phyloP scores from a whole-genome alignment of 53 echinoderm and acorn worm species.

The Arbacia lixula region DNA sequence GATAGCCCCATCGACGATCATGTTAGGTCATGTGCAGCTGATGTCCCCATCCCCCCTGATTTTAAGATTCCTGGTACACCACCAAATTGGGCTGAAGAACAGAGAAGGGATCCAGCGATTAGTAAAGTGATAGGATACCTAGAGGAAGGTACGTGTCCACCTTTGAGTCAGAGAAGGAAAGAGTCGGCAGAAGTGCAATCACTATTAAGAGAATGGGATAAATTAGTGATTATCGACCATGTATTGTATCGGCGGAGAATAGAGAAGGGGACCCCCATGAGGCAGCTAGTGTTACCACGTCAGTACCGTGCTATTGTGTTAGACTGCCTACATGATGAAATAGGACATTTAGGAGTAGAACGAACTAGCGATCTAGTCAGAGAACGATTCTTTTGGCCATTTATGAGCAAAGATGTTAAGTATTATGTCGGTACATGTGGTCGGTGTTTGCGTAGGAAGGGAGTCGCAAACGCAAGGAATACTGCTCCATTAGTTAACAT shows the following conservation, averaged over 20 bases:
- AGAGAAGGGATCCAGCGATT: slow-evolving; percentile 12
- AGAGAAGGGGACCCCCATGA: not conserved
- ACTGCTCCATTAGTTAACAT: slow-evolving; percentile 48
- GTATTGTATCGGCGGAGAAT: slow-evolving; percentile 16
- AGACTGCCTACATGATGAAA: slow-evolving; percentile 50
- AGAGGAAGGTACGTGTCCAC: not conserved
- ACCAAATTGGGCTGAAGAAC: slow-evolving; percentile 17
- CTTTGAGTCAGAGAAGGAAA: not conserved
- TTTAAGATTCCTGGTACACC: not conserved
- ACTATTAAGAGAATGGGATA: slow-evolving; percentile 43
- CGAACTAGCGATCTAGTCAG: slow-evolving; percentile 44
- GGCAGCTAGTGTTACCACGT: slow-evolving; percentile 29
- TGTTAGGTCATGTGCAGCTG: not conserved
- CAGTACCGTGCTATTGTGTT: slow-evolving; percentile 1
- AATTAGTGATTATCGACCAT: not conserved
- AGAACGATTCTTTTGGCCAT: slow-evolving; percentile 52
- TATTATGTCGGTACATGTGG: slow-evolving; percentile 32
- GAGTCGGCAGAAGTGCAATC: slow-evolving; percentile 21
- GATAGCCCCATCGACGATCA: not conserved
- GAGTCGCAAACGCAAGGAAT: not conserved
- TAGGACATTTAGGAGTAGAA: slow-evolving; percentile 65
- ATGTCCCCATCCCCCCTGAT: not conserved
- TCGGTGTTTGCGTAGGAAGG: slow-evolving; percentile 15
- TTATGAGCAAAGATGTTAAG: slow-evolving; percentile 13
- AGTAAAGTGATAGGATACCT: slow-evolving; percentile 8